Base-by-base conservation (phyloP, 2,113 vertebrate genomes). In the Pungitius pungitius region DNA sequence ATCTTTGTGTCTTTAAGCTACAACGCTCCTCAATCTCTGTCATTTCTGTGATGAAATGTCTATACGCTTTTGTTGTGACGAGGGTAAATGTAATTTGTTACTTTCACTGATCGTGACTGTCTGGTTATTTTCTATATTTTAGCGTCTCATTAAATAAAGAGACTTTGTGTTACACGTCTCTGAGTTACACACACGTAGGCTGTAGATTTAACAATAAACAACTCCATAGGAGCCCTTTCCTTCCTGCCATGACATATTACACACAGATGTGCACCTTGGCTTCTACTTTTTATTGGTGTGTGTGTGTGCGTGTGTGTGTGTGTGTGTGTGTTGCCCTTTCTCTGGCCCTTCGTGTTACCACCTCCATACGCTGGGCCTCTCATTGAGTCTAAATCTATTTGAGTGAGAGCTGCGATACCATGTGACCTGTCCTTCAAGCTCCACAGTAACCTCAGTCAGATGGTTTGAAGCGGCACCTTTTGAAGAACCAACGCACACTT, bases 181-280 rank as follows among this genome's bases (percentile, higher is more conserved):
- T 8, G 6, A 20, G 7, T 18, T 27, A 59, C 66, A 58, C 49
- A 61, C 55, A 52, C 65, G 33, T 4, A 24, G 10, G 61, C 54
- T 65, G 61, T 56, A 59, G 64, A 54, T 61, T 73, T 51, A 45
- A 60, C 49, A 11, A 57, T 83, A 75, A 84, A 73, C 49, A 1
- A 14, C 26, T 78, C 54, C 59, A 70, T 68, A 47, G 59, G 43
- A 85, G 61, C 15, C 33, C 43, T 59, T 73, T 39, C 30, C 42
- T 20, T 27, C 17, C 17, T 59, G 47, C 58, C 57, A 62, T 30
- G 37, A 80, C 14, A 61, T 72, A 43, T 59, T 81, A n/a, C 20
- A 57, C 30, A 78, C 83, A 79, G 64, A 84, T 82, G 65, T 81
- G 51, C 63, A 55, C 61, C 69, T 67, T 73, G 63, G 67, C 78